These are phyloP conservation scores for Sarcophaga rosellei DNA, from an alignment of 2,888 invertebrate species.

Conservation along the genomic window DNA sequence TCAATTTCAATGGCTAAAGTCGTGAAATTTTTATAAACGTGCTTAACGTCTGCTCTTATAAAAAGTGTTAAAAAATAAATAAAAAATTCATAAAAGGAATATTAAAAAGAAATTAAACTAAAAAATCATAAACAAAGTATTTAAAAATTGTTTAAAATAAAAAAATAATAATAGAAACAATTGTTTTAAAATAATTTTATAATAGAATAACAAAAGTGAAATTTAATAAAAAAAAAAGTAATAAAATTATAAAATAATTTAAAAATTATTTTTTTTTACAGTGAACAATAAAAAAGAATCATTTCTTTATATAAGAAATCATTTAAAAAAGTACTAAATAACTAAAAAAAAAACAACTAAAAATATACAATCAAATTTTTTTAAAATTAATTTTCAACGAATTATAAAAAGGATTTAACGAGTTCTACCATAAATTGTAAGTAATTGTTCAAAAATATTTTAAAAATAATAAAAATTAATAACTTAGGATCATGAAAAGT, in stretches of 20 bases:
- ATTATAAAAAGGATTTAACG: background rate
- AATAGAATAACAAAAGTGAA: background rate
- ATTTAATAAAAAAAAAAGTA: background rate
- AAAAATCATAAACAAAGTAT: background rate
- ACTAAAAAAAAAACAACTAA: background rate
- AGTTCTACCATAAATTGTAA: background rate
- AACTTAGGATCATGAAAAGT: background rate
- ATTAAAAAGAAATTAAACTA: background rate
- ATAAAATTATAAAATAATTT: background rate
- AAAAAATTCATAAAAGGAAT: background rate
- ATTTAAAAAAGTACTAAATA: background rate
- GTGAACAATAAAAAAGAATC: background rate
- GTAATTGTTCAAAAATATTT: background rate
- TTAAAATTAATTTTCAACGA: background rate
- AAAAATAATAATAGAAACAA: background rate
- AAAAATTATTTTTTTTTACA: background rate
- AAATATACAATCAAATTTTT: background rate
- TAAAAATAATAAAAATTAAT: background rate
- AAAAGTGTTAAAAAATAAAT: background rate
- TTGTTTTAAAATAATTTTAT: too few relatives aligned
- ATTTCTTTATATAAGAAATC: background rate
- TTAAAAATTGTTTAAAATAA: background rate
- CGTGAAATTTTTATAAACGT: conserved; percentile 43
- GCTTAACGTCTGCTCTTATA: conserved; percentile 2
- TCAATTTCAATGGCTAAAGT: conserved; percentile 69